Evolutionary conservation across 2,888 invertebrate species (phyloP).

Genomic region (Caenorhabditis sulstoni): DNA sequence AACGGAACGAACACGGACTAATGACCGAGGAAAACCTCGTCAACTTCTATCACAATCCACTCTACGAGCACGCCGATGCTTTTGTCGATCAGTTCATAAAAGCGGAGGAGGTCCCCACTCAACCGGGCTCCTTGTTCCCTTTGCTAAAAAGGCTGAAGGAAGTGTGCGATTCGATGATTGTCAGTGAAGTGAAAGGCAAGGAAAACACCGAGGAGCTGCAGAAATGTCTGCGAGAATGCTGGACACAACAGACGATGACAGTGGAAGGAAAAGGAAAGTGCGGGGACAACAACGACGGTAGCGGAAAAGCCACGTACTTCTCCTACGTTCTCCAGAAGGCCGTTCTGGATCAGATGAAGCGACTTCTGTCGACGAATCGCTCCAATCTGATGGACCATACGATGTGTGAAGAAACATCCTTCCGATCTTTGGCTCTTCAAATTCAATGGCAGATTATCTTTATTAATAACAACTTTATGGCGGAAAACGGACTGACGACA

Average conservation of each 20-base stretch:
- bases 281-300: slow-evolving; percentile 72
- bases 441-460: slow-evolving; percentile 77
- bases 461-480: slow-evolving; percentile 73
- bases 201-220: slow-evolving; percentile 62
- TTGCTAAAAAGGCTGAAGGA: slow-evolving; percentile 69
- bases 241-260: slow-evolving; percentile 65
- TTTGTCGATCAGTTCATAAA: slow-evolving; percentile 75
- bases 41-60: slow-evolving; percentile 76
- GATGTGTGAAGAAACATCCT: slow-evolving; percentile 68
- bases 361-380: slow-evolving; percentile 66
- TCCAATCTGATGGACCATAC: slow-evolving; percentile 69
- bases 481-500: slow-evolving; percentile 67
- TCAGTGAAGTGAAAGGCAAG: slow-evolving; percentile 56
- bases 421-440: slow-evolving; percentile 69
- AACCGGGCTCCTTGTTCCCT: slow-evolving; percentile 65
- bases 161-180: slow-evolving; percentile 60
- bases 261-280: slow-evolving; percentile 74
- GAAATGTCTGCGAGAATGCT: slow-evolving; percentile 66
- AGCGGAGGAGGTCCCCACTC: slow-evolving; percentile 70
- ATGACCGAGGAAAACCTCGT: slow-evolving; percentile 74
- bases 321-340: slow-evolving; percentile 63
- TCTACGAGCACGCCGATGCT: slow-evolving; percentile 76
- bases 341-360: slow-evolving; percentile 69
- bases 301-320: slow-evolving; percentile 68
- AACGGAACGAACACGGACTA: slow-evolving; percentile 76